A percentile compares a stretch with the other conserved stretches of the same genome.
Evolutionary conservation across 2,797 vertebrate genomes (phyloP).

Genomic region (Peromyscus attwateri): DNA sequence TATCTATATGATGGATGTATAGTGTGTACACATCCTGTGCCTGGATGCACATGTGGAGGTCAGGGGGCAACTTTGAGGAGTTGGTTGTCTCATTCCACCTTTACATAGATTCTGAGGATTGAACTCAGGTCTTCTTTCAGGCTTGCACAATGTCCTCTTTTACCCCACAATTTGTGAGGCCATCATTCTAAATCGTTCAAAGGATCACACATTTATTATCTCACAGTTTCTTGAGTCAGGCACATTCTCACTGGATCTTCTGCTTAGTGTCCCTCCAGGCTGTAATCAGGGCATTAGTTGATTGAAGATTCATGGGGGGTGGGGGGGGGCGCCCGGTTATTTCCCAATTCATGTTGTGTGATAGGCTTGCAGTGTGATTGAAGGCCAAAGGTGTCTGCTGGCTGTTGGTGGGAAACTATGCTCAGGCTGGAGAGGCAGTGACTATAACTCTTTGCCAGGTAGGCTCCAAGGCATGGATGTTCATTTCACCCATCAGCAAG

Average conservation of each 20-base stretch:
- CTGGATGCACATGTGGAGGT: neutral
- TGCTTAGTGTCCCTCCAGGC: neutral
- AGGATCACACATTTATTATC: neutral
- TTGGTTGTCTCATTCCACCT: neutral
- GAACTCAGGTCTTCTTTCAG: neutral
- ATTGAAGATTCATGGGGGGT: neutral
- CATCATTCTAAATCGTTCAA: neutral
- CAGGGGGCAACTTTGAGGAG: neutral
- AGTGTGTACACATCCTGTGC: neutral
- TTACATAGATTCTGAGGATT: too few species aligned
- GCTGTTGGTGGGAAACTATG: neutral
- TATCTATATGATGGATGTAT: neutral
- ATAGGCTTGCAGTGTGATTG: neutral
- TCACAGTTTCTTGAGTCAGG: neutral
- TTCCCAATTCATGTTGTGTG: neutral
- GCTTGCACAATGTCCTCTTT: neutral
- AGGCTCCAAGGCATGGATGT: neutral
- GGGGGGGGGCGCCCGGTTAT: neutral
- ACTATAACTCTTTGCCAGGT: neutral
- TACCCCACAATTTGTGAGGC: too few species aligned
- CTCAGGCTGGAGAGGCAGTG: neutral
- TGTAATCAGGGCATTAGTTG: neutral
- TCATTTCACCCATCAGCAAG: neutral
- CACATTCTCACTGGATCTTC: neutral
- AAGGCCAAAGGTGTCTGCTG: neutral